phyloP scores from a whole-genome alignment of 1,140 invertebrate genomes.

The Onthophagus taurus region DNA sequence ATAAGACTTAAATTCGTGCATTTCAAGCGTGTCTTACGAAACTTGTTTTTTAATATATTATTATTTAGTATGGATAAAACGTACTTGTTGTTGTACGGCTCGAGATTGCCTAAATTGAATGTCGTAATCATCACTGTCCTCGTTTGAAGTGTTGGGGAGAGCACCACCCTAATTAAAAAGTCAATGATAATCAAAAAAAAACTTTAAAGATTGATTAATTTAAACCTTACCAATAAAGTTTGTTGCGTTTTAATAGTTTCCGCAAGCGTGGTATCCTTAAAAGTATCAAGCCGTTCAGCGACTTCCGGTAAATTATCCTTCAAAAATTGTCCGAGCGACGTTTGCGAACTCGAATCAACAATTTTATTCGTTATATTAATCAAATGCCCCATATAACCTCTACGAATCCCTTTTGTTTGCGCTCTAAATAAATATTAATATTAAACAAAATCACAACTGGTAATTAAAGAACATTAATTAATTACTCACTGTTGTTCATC shows the following conservation, averaged over 20 bases:
- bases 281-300: conserved; percentile 48
- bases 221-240: conserved; percentile 41
- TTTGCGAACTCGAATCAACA: conserved; percentile 40
- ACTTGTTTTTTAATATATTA: no score
- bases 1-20: no score
- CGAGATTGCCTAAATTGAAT: conserved; percentile 21
- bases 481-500: conserved; percentile 42
- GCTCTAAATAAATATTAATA: conserved; percentile 21
- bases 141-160: conserved; percentile 29
- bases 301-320: conserved; percentile 48
- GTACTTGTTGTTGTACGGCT: conserved; percentile 25
- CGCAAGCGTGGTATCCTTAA: conserved; percentile 45
- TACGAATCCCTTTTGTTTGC: conserved; percentile 31
- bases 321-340: conserved; percentile 40
- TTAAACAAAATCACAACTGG: conserved; percentile 10
- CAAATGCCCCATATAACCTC: conserved; percentile 46
- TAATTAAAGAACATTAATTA: conserved; percentile 14
- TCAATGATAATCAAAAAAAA: conserved; percentile 9
- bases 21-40: no score
- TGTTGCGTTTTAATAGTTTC: conserved; percentile 55
- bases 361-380: conserved; percentile 49
- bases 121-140: conserved; percentile 30
- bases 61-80: neutral
- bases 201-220: neutral
- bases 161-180: conserved; percentile 31